Evolutionary conservation across 2,888 invertebrate species (phyloP).

Genomic region (Drosophila pseudotalamancana): DNA sequence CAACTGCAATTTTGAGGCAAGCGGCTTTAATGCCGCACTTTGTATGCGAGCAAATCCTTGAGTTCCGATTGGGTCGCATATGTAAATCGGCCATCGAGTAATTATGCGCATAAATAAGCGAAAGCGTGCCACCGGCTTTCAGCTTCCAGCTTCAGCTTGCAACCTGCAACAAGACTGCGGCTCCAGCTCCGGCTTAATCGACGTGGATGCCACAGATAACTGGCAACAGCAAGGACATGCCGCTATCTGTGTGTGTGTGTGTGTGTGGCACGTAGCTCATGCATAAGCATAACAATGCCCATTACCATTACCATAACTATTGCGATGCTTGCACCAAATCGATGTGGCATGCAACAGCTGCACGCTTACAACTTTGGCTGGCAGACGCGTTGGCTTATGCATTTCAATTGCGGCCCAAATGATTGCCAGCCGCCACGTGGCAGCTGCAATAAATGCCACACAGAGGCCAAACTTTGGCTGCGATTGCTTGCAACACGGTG

Average conservation of each 20-base stretch:
- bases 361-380: conserved; percentile 47
- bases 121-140: conserved; percentile 23
- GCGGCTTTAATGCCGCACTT: conserved; percentile 54
- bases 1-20: conserved; percentile 14
- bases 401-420: conserved; percentile 68
- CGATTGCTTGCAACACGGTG: conserved; percentile 40
- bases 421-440: conserved; percentile 6
- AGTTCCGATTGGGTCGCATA: conserved; percentile 57
- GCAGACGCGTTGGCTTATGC: conserved; percentile 40
- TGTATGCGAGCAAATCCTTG: conserved; percentile 63
- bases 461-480: conserved; percentile 6
- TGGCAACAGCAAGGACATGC: neutral
- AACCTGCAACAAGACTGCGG: conserved; percentile 5
- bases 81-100: conserved; percentile 65
- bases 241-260: neutral
- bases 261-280: conserved; percentile 59
- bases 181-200: conserved; percentile 55
- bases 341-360: conserved; percentile 78
- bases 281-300: conserved; percentile 66
- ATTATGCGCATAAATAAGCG: conserved; percentile 74
- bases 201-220: conserved; percentile 37
- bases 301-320: conserved; percentile 52
- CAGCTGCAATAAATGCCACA: conserved; percentile 27
- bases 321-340: conserved; percentile 42
- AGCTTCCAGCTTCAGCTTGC: neutral